Conservation (phyloP, 2,888 invertebrate genomes). For the Mechanitis mazaeus region DNA sequence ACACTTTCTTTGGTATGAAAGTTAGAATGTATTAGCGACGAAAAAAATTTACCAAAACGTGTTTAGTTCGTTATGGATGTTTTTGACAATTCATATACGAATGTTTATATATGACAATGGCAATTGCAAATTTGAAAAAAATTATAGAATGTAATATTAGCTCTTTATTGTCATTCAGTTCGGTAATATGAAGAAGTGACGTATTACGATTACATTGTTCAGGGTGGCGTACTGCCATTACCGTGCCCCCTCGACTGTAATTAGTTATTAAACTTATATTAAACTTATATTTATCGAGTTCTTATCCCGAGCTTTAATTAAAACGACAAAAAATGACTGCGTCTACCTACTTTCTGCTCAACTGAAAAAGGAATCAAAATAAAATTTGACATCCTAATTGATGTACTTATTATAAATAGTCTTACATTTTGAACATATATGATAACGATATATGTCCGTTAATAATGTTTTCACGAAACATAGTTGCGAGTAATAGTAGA, state of each 20-base stretch:
- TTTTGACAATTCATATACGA: not conserved
- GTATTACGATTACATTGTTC: slow-evolving; percentile 30
- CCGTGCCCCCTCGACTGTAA: slow-evolving; percentile 39
- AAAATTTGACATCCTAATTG: not conserved
- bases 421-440: not conserved
- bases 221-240: slow-evolving; percentile 46
- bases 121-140: not conserved
- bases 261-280: slow-evolving; percentile 21
- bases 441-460: not conserved
- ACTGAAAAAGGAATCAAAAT: not conserved
- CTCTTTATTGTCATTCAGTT: not conserved
- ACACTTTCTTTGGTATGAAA: slow-evolving; percentile 43
- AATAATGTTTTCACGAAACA: not conserved
- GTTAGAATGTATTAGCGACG: slow-evolving; percentile 15
- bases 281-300: slow-evolving; percentile 13
- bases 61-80: slow-evolving; percentile 4
- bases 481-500: not conserved
- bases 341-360: slow-evolving; percentile 9
- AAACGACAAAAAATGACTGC: slow-evolving; percentile 14
- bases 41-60: slow-evolving; percentile 1
- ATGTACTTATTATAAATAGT: not conserved
- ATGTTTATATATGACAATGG: not conserved
- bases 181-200: not conserved
- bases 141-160: slow-evolving; percentile 3
- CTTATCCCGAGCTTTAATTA: slow-evolving; percentile 26